A percentile compares a stretch with the other conserved stretches of the same genome.
These are phyloP conservation scores for Forbesichthys agassizii DNA, from an alignment of 2,113 vertebrate species.

Conservation along the genomic window DNA sequence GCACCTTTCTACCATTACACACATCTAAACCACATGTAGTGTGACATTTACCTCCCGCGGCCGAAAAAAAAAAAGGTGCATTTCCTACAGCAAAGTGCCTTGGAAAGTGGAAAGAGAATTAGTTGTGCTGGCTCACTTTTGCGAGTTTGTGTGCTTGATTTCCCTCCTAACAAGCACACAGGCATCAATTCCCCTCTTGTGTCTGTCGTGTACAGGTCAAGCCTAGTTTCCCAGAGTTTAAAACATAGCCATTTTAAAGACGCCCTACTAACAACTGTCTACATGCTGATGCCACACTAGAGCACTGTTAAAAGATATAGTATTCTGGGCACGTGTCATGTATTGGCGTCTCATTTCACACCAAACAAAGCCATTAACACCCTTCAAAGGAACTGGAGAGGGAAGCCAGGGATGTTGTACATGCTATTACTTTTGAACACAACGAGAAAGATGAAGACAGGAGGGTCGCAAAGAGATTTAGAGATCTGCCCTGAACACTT, in stretches of 20 bases:
- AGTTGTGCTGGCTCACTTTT: not conserved
- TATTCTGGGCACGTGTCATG: conserved; percentile 19
- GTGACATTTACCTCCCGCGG: conserved; percentile 33
- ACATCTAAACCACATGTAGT: conserved; percentile 7
- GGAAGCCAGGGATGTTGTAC: conserved; percentile 11
- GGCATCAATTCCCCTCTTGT: not conserved
- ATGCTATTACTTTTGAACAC: conserved; percentile 29
- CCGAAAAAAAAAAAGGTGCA: not conserved
- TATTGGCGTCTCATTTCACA: conserved; percentile 39
- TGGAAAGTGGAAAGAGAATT: not conserved
- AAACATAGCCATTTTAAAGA: not conserved
- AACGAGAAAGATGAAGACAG: conserved; percentile 3
- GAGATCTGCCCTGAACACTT: conserved; percentile 11
- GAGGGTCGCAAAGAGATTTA: conserved; percentile 8
- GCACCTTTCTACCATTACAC: conserved; percentile 7
- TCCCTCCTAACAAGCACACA: not conserved
- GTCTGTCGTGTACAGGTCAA: not conserved
- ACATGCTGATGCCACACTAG: not conserved
- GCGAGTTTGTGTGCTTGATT: not conserved
- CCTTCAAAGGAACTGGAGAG: conserved; percentile 32
- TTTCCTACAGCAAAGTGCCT: not conserved
- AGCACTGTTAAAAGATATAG: not conserved
- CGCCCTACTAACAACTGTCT: not conserved
- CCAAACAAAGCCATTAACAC: conserved; percentile 35
- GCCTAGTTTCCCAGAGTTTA: not conserved